Percentiles rank a stretch among this genome's conserved stretches.
Evolutionary conservation across 2,797 vertebrate genomes (phyloP).

Genomic region (Darevskia mixta): DNA sequence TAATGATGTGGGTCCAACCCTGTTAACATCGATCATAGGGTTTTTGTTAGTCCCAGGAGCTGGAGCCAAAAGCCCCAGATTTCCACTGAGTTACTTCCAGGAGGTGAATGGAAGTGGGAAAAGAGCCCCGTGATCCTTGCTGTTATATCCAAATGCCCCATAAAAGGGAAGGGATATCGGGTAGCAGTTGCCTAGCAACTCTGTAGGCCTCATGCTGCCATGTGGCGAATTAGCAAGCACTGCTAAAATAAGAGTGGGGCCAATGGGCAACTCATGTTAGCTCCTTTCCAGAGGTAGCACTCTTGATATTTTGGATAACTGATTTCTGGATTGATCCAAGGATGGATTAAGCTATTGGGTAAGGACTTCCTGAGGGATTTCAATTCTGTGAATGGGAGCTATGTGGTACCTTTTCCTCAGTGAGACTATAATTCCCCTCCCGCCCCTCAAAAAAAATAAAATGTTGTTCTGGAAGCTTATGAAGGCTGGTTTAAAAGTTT

Average conservation of each 20-base stretch:
- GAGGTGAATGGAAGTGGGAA: too few relatives aligned
- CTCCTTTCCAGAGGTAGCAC: not conserved
- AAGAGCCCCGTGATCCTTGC: not conserved
- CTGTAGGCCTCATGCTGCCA: not conserved
- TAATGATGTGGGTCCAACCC: not conserved
- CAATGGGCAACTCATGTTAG: not conserved
- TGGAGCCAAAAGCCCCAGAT: not conserved
- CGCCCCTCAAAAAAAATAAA: not conserved
- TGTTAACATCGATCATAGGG: not conserved
- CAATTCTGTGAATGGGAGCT: not conserved
- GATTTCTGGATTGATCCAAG: not conserved
- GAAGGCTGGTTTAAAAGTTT: constrained; percentile 13
- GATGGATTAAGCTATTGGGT: not conserved
- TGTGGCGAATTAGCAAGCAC: not conserved
- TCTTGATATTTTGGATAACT: not conserved
- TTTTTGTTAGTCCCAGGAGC: not conserved
- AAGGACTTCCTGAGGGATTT: not conserved
- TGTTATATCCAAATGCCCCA: not conserved
- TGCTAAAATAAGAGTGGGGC: not conserved
- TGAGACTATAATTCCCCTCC: not conserved
- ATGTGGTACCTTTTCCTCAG: not conserved
- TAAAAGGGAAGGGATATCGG: not conserved
- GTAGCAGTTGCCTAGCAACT: not conserved
- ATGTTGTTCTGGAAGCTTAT: constrained; percentile 20
- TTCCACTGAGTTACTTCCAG: not conserved